phyloP scores from a whole-genome alignment of 2,113 vertebrate genomes.

The Blennius ocellaris region DNA sequence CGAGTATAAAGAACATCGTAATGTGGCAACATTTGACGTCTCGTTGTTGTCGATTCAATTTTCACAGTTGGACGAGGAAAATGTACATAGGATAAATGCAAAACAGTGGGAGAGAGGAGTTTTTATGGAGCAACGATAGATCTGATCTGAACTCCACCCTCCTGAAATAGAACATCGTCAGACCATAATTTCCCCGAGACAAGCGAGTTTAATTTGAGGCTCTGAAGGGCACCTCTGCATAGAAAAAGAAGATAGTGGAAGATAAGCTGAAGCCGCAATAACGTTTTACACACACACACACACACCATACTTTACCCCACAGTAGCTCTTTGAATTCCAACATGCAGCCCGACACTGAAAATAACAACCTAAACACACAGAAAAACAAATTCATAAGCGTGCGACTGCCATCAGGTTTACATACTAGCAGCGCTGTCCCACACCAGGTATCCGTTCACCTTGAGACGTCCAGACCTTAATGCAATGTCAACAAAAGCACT shows the following conservation, averaged over 20 bases:
- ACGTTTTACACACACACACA: not conserved
- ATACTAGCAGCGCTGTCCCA: constrained; percentile 74
- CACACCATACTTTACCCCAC: constrained; percentile 36
- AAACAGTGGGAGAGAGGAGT: constrained; percentile 54
- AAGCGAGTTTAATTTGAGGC: constrained; percentile 81
- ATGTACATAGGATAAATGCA: constrained; percentile 62
- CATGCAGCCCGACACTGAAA: constrained; percentile 43
- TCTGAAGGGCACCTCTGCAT: constrained; percentile 51
- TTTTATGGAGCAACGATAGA: constrained; percentile 69
- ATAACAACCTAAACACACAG: constrained; percentile 58
- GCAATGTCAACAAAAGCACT: constrained; percentile 76
- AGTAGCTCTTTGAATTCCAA: constrained; percentile 63
- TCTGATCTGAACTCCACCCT: constrained; percentile 68
- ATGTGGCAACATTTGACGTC: constrained; percentile 59
- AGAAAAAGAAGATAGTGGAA: constrained; percentile 55
- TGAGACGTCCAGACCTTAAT: constrained; percentile 67
- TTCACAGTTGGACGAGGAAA: constrained; percentile 62
- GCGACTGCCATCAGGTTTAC: constrained; percentile 67
- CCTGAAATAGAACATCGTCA: constrained; percentile 56
- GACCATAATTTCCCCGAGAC: constrained; percentile 73
- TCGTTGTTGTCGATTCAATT: constrained; percentile 68
- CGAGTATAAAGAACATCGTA: constrained; percentile 53
- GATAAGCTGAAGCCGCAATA: constrained; percentile 56
- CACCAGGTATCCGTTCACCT: constrained; percentile 80
- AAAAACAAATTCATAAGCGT: constrained; percentile 52